Conservation (phyloP, 1,140 invertebrate species). For the Zaprionus africanus region DNA sequence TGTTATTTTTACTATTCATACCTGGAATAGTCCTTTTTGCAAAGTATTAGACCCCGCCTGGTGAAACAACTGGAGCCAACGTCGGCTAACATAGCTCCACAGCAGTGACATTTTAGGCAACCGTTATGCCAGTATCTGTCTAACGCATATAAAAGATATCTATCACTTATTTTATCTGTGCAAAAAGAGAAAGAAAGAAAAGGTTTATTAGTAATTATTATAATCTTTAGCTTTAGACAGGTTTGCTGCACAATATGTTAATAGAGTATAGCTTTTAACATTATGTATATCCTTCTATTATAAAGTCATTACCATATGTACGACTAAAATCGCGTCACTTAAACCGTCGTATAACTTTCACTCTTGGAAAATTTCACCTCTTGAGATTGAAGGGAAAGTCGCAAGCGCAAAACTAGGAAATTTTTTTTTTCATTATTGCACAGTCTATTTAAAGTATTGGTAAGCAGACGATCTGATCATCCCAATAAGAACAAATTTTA, state of each 20-base stretch:
- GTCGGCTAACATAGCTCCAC: conserved; percentile 93
- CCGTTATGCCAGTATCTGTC: conserved; percentile 97
- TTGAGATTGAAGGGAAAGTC: background rate
- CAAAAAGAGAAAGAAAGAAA: conserved; percentile 34
- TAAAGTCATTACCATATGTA: background rate
- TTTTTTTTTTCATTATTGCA: background rate
- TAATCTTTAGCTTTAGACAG: background rate
- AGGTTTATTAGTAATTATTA: conserved; percentile 13
- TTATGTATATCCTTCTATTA: no score
- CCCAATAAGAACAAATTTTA: background rate
- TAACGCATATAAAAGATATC: conserved; percentile 93
- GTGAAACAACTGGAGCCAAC: conserved; percentile 95
- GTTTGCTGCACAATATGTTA: no score
- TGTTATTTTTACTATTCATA: conserved; percentile 85
- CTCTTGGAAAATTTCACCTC: background rate
- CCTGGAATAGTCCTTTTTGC: conserved; percentile 97
- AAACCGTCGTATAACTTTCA: background rate
- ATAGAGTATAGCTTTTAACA: no score
- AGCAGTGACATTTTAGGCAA: conserved; percentile 96
- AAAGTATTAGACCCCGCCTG: conserved; percentile 96
- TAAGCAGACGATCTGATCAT: background rate
- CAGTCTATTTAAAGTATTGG: background rate
- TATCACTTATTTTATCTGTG: conserved; percentile 92
- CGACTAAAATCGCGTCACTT: background rate
- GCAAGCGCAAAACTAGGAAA: background rate